Conservation (phyloP, 2,797 vertebrate genomes). For the Heterohyrax brucei region DNA sequence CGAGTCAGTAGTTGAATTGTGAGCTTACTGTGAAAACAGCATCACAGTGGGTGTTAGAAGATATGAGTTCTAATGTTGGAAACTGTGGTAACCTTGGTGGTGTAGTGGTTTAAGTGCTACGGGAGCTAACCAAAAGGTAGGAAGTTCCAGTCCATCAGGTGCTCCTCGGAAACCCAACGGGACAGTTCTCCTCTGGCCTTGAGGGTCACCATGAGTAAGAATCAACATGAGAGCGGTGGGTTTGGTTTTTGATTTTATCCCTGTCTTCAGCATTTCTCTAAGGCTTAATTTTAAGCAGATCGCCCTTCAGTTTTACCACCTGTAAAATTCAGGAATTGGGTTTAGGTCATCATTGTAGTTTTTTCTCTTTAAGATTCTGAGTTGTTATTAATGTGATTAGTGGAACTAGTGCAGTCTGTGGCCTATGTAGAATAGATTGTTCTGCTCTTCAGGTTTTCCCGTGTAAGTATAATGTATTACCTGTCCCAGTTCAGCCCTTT, state of each 20-base stretch:
- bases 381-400: slow-evolving; percentile 38
- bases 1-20: not conserved
- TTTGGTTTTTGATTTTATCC: not conserved
- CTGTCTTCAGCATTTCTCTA: not conserved
- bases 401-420: not conserved
- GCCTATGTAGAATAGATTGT: slow-evolving; percentile 36
- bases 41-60: not conserved
- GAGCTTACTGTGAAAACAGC: not conserved
- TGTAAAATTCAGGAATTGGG: slow-evolving; percentile 54
- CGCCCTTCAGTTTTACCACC: slow-evolving; percentile 14
- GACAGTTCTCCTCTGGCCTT: no score
- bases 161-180: no score
- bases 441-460: slow-evolving; percentile 5
- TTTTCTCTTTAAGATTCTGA: slow-evolving; percentile 9
- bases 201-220: no score
- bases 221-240: no score
- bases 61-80: no score
- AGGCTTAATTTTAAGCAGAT: not conserved
- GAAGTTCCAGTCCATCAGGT: no score
- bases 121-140: no score
- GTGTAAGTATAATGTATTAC: slow-evolving; percentile 37
- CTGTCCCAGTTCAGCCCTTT: slow-evolving; percentile 18
- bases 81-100: no score
- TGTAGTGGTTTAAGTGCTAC: no score
- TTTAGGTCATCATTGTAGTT: not conserved